These are phyloP conservation scores for Lithophane leautieri DNA, from an alignment of 2,888 invertebrate species.

Conservation along the genomic window DNA sequence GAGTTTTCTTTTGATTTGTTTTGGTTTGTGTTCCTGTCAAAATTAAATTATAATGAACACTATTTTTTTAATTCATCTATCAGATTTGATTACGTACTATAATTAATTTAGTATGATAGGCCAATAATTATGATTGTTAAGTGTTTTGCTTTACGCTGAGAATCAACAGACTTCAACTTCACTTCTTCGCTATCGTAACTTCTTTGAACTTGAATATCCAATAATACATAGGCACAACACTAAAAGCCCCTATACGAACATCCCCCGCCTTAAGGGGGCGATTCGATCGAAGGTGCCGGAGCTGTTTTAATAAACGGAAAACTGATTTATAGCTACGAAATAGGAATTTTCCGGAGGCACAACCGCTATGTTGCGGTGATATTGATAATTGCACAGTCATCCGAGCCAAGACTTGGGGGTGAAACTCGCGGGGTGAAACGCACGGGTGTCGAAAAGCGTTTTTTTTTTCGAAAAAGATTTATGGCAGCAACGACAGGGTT, in stretches of 20 bases:
- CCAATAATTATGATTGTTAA: background rate
- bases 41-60: background rate
- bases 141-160: background rate
- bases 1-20: background rate
- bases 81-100: background rate
- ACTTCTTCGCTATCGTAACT: background rate
- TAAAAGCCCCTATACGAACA: conserved; percentile 46
- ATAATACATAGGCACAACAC: background rate
- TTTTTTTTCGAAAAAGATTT: conserved; percentile 66
- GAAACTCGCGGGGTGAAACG: conserved; percentile 25
- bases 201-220: background rate
- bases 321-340: conserved; percentile 85
- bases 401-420: conserved; percentile 70
- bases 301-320: conserved; percentile 86
- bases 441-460: conserved; percentile 41
- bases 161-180: background rate
- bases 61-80: background rate
- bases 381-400: conserved; percentile 86
- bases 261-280: conserved; percentile 66
- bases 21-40: background rate
- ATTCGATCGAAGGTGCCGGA: conserved; percentile 76
- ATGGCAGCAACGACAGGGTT: conserved; percentile 38
- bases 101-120: no score
- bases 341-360: conserved; percentile 79
- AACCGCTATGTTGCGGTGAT: conserved; percentile 74